Base-by-base conservation (phyloP, 2,888 invertebrate species). In the Barypeithes pellucidus region DNA sequence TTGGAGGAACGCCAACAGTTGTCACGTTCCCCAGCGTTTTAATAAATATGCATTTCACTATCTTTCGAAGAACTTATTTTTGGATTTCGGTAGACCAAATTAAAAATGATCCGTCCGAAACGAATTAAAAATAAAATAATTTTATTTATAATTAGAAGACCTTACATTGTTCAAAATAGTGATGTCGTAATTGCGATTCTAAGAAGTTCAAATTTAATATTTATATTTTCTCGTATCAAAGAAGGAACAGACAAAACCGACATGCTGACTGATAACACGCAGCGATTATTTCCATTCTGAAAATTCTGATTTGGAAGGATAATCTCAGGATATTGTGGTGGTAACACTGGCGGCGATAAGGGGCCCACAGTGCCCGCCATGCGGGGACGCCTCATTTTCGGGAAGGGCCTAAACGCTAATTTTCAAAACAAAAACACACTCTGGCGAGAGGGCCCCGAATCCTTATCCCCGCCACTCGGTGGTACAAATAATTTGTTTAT, bases 31-130 rank as follows among this genome's bases (percentile, higher is more conserved):
- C 50, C 52, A 39, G 47, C 39, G 14, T 66, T 54, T 54, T 54
- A 66, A 68, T 68, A 65, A 62, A 70, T 62, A 67, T 72, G 60
- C 72, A 72, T 65, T 71, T 71, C 24, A 43, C 65, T 65, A 39
- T 65, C 47, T 57, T 65, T 57, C 22, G 24, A 61, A 29, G 61
- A 61, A 61, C 29, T 61, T 61, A 61, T 61, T 61, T 61, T 61
- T 1, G 45, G 61, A 61, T 43, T 43, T 24, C 5, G 45, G 61
- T 45, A 45, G 24, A 45, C 61, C 41, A 41, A 61, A 61, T 45
- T 61, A 29, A 61, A 43, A 61, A 22, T 61, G 61, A 61, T 45
- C 45, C 16, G 12, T 8, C 24, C 9, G 11, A 4, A 29, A 45
- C 12, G 16, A n/a, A 22, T 14, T 61, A 61, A 45, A 61, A 61